Evolutionary conservation across 2,888 invertebrate species (phyloP).

Genomic region (Stenolophus ochropezus): DNA sequence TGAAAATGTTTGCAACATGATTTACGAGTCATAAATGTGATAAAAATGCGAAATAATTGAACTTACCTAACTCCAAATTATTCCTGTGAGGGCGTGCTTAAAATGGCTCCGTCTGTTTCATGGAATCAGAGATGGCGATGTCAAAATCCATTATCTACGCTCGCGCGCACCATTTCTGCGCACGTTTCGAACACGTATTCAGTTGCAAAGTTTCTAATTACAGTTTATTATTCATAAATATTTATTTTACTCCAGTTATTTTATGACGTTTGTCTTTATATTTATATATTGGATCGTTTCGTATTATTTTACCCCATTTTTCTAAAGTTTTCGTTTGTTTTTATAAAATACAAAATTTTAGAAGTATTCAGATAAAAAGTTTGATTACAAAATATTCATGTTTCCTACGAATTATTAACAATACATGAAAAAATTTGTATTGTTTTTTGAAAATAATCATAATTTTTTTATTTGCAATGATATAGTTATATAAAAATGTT

Average conservation of each 20-base stretch:
- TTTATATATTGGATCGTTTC: background rate
- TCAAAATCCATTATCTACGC: slow-evolving; percentile 56
- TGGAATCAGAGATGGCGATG: slow-evolving; percentile 74
- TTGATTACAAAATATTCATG: background rate
- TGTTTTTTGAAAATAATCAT: background rate
- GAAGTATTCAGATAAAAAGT: slow-evolving; percentile 12
- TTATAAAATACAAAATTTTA: background rate
- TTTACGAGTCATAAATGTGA: background rate
- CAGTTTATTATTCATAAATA: background rate
- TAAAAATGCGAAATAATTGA: slow-evolving; percentile 51
- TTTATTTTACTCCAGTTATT: background rate
- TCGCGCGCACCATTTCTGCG: slow-evolving; percentile 38
- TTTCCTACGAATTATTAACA: background rate
- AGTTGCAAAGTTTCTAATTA: background rate
- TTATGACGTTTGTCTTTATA: background rate
- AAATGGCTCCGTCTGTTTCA: slow-evolving; percentile 72
- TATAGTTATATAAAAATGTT: background rate
- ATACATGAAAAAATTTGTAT: background rate
- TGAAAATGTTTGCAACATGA: background rate
- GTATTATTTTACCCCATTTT: background rate
- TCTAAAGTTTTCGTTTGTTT: background rate
- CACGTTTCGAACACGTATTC: slow-evolving; percentile 16
- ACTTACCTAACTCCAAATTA: slow-evolving; percentile 74
- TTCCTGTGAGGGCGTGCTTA: slow-evolving; percentile 78
- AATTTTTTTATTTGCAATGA: background rate